Evolutionary conservation across 2,888 invertebrate species (phyloP).

Genomic region (Augiades crinisus): DNA sequence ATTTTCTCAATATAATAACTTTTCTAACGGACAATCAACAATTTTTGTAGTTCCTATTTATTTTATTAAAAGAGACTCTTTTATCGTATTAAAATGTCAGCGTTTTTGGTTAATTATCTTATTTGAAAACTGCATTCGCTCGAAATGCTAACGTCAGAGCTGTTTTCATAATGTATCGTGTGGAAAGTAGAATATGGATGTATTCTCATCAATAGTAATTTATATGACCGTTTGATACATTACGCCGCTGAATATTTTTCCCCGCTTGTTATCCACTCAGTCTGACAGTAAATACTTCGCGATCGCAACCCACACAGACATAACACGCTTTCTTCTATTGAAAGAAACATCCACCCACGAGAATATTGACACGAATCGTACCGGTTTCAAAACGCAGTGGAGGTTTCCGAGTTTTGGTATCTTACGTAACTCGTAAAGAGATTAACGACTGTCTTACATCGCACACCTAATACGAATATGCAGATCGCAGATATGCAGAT

Average conservation of each 20-base stretch:
- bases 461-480: not conserved
- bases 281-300: constrained; percentile 29
- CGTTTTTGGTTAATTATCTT: not conserved
- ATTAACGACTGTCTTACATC: constrained; percentile 38
- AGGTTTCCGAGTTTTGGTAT: constrained; percentile 57
- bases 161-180: not conserved
- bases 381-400: constrained; percentile 68
- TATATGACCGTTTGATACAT: not conserved
- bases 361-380: constrained; percentile 65
- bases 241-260: constrained; percentile 17
- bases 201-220: not conserved
- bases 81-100: too few relatives aligned
- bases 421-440: constrained; percentile 55
- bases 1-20: too few relatives aligned
- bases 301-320: constrained; percentile 38
- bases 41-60: too few relatives aligned
- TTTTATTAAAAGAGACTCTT: too few relatives aligned
- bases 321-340: constrained; percentile 69
- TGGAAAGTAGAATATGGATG: not conserved
- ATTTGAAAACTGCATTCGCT: not conserved
- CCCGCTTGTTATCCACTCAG: constrained; percentile 24
- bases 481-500: not conserved
- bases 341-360: constrained; percentile 65
- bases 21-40: too few relatives aligned
- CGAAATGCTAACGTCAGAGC: not conserved